Evolutionary conservation across 1,140 invertebrate species (phyloP).

Genomic region (Scaptomyza graminum): DNA sequence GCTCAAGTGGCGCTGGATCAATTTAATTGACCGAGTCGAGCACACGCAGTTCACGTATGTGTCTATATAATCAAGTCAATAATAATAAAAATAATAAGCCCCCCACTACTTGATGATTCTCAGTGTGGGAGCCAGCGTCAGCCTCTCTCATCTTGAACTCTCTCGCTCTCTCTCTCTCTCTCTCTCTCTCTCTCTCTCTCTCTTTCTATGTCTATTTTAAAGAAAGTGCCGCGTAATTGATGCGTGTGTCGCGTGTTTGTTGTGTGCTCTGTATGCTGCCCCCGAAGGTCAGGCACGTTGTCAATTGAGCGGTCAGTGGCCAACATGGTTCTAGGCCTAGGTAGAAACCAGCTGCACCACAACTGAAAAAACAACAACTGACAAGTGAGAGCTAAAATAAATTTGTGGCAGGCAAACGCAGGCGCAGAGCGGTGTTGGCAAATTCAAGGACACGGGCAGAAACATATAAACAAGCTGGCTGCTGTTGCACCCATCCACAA

Average conservation of each 20-base stretch:
- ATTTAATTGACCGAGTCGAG: conserved; percentile 66
- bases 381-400: conserved; percentile 12
- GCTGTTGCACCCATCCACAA: conserved; percentile 20
- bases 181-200: conserved; percentile 6
- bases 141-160: too few relatives aligned
- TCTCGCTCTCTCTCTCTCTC: too few relatives aligned
- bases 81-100: conserved; percentile 8
- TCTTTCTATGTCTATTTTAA: not conserved
- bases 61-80: conserved; percentile 36
- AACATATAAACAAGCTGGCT: not conserved
- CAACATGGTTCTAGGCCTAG: conserved; percentile 18
- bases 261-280: conserved; percentile 1
- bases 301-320: conserved; percentile 39
- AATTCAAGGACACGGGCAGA: conserved; percentile 40
- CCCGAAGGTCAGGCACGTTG: conserved; percentile 41
- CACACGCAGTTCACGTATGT: not conserved
- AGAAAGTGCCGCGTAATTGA: conserved; percentile 70
- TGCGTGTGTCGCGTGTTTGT: conserved; percentile 56
- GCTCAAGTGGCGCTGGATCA: conserved; percentile 57
- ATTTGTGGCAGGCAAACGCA: conserved; percentile 23
- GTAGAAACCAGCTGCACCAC: not conserved
- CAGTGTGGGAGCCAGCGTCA: conserved; percentile 46
- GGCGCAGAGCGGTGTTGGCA: conserved; percentile 2
- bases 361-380: not conserved
- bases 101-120: not conserved